Percentiles rank a stretch among this genome's conserved stretches.
phyloP scores from a whole-genome alignment of 1,140 invertebrate genomes.

The Zaprionus vittiger region DNA sequence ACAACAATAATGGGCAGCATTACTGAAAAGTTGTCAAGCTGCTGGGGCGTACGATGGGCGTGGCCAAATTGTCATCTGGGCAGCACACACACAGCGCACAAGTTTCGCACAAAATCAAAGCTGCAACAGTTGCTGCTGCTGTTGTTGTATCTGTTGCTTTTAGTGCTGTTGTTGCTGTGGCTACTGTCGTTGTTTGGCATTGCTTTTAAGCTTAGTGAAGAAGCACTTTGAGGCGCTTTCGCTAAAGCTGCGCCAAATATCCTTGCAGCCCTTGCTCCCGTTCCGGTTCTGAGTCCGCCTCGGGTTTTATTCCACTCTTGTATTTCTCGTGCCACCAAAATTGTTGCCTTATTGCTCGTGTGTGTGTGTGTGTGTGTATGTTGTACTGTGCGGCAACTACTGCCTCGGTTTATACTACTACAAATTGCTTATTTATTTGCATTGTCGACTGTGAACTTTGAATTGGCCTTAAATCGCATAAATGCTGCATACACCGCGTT shows the following conservation, averaged over 20 bases:
- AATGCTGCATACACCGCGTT: slow-evolving; percentile 33
- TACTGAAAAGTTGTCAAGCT: slow-evolving; percentile 46
- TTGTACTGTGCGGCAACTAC: not conserved
- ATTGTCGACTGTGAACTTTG: slow-evolving; percentile 33
- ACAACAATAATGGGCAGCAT: slow-evolving; percentile 38
- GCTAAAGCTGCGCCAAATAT: slow-evolving; percentile 61
- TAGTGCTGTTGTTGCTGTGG: slow-evolving; percentile 20
- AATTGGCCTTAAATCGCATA: slow-evolving; percentile 50
- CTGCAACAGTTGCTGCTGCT: slow-evolving; percentile 25
- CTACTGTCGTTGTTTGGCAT: slow-evolving; percentile 45
- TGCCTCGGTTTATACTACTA: slow-evolving; percentile 37
- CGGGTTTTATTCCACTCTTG: not conserved
- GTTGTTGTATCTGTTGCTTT: slow-evolving; percentile 2
- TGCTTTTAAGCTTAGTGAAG: slow-evolving; percentile 79
- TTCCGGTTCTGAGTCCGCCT: not conserved
- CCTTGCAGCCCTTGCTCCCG: slow-evolving; percentile 29
- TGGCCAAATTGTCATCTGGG: slow-evolving; percentile 9
- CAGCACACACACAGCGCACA: slow-evolving; percentile 25
- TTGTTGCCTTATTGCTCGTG: slow-evolving; percentile 66
- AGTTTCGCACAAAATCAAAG: slow-evolving; percentile 67
- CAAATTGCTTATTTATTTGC: slow-evolving; percentile 76
- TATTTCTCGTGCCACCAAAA: slow-evolving; percentile 33
- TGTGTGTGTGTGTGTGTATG: slow-evolving; percentile 48
- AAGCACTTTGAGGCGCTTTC: slow-evolving; percentile 72
- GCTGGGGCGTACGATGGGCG: slow-evolving; percentile 6